A percentile compares a stretch with the other conserved stretches of the same genome.
phyloP scores from a whole-genome alignment of 2,113 vertebrate species.

The Ciconia stormi region DNA sequence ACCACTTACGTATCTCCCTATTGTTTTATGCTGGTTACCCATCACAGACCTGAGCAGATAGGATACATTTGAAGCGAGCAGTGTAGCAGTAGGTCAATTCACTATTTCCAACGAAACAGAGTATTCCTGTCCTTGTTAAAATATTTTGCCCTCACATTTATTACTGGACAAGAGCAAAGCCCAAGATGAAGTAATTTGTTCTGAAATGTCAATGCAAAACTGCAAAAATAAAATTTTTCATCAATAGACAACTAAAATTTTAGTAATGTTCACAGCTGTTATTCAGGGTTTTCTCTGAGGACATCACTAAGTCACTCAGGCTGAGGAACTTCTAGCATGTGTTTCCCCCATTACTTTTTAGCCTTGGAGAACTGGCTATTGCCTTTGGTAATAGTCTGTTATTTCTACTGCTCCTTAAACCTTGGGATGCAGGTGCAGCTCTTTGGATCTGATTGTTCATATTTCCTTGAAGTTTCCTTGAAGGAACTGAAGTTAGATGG shows the following conservation, averaged over 20 bases:
- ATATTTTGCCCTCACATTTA: neutral
- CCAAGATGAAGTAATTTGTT: neutral
- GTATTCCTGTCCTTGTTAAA: neutral
- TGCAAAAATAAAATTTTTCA: neutral
- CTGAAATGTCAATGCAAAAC: neutral
- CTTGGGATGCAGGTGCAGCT: neutral
- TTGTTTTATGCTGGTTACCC: neutral
- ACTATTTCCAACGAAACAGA: neutral
- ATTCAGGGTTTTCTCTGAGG: neutral
- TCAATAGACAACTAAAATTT: neutral
- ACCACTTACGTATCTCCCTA: neutral
- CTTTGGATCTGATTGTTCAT: neutral
- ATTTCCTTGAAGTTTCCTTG: neutral
- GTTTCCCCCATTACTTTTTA: neutral
- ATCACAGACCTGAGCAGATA: neutral
- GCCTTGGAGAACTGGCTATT: neutral
- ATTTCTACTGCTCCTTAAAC: neutral
- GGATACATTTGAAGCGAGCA: neutral
- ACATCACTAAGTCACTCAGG: neutral
- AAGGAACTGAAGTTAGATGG: neutral
- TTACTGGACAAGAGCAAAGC: neutral
- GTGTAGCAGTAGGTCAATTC: neutral
- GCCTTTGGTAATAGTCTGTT: neutral
- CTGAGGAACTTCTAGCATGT: neutral
- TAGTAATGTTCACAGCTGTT: neutral